Percentiles rank a stretch among this genome's conserved stretches.
Evolutionary conservation across 2,888 invertebrate genomes (phyloP).

Genomic region (Anaspis maculata): DNA sequence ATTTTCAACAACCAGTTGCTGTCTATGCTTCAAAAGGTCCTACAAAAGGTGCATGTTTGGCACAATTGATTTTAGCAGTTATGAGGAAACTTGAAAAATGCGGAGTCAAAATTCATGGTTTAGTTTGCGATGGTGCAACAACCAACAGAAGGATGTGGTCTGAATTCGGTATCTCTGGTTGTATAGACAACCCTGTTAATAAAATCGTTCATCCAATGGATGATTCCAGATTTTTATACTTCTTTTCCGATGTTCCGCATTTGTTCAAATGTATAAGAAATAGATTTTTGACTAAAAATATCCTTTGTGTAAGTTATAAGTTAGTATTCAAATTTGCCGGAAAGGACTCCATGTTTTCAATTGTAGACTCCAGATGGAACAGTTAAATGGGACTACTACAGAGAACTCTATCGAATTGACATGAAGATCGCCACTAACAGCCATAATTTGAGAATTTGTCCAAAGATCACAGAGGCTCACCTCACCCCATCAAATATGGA

Average conservation of each 20-base stretch:
- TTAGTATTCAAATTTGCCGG: too few relatives aligned
- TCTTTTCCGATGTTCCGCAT: slow-evolving; percentile 14
- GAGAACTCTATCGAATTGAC: neutral
- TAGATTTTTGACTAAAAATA: slow-evolving; percentile 1
- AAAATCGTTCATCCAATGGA: slow-evolving; percentile 13
- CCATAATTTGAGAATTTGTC: slow-evolving; percentile 1
- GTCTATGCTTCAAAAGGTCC: slow-evolving; percentile 16
- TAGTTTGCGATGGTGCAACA: slow-evolving; percentile 15
- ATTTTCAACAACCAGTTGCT: slow-evolving; percentile 15
- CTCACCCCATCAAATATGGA: slow-evolving; percentile 1
- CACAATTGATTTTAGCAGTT: slow-evolving; percentile 1
- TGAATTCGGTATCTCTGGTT: slow-evolving; percentile 11
- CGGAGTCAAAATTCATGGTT: slow-evolving; percentile 13
- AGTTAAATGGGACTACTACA: neutral
- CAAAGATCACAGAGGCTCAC: slow-evolving; percentile 3
- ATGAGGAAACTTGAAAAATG: slow-evolving; percentile 2
- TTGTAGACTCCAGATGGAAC: neutral
- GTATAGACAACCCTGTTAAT: slow-evolving; percentile 8
- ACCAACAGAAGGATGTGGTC: slow-evolving; percentile 18
- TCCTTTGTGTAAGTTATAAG: neutral
- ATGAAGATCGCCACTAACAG: neutral
- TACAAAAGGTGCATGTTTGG: slow-evolving; percentile 7
- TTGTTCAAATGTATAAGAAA: slow-evolving; percentile 3
- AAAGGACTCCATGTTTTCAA: neutral
- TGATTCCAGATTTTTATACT: slow-evolving; percentile 12